A percentile compares a stretch with the other conserved stretches of the same genome.
These are phyloP conservation scores for Microhierax caerulescens DNA, from an alignment of 2,797 vertebrate genomes.

Conservation along the genomic window DNA sequence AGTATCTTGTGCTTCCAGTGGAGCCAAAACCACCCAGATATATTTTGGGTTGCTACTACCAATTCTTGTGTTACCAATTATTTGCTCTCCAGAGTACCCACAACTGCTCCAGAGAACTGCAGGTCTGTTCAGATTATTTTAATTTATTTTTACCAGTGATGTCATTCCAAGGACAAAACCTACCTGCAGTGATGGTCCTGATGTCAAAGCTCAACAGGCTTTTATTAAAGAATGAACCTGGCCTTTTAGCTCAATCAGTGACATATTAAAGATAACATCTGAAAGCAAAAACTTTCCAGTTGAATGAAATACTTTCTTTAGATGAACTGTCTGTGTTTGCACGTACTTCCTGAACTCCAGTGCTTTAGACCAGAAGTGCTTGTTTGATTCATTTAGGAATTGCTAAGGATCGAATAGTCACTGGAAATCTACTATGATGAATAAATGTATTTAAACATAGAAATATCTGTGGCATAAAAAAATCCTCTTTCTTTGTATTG, in stretches of 20 bases:
- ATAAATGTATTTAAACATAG: background rate
- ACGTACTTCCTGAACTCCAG: background rate
- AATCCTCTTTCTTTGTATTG: background rate
- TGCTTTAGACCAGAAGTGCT: background rate
- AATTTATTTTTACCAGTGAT: background rate
- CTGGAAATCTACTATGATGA: background rate
- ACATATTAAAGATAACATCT: background rate
- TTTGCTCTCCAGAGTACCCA: background rate
- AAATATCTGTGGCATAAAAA: background rate
- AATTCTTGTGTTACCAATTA: background rate
- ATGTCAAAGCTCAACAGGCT: background rate
- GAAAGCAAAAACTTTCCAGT: background rate
- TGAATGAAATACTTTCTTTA: background rate
- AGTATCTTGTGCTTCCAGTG: background rate
- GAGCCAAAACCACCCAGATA: background rate
- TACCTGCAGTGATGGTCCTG: background rate
- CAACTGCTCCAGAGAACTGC: background rate
- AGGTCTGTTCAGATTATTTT: background rate
- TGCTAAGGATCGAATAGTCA: background rate
- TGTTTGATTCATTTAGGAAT: background rate
- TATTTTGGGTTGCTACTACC: background rate
- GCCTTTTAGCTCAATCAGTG: background rate
- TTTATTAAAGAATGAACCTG: background rate
- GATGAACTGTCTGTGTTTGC: background rate
- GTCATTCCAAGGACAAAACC: background rate